Conservation (phyloP, 2,113 vertebrate species). For the Cottus gobio region DNA sequence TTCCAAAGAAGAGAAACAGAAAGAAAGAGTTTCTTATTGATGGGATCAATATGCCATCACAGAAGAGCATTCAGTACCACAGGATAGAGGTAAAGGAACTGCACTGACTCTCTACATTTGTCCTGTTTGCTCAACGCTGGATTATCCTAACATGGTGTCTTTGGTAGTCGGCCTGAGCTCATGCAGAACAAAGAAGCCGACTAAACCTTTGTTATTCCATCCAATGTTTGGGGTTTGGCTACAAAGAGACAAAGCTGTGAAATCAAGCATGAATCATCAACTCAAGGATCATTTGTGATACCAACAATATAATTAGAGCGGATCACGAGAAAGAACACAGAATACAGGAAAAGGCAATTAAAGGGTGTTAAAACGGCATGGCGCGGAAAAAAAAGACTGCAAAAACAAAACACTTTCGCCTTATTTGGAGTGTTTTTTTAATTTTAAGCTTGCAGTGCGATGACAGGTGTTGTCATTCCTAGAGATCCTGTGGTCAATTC, state of each 20-base stretch:
- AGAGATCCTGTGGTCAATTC: neutral
- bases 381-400: neutral
- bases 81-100: neutral
- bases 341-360: slow-evolving; percentile 29
- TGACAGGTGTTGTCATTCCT: neutral
- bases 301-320: slow-evolving; percentile 57
- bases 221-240: slow-evolving; percentile 44
- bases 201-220: slow-evolving; percentile 46
- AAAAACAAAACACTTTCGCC: neutral
- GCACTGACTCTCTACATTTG: slow-evolving; percentile 2
- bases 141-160: slow-evolving; percentile 36
- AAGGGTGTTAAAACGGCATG: slow-evolving; percentile 9
- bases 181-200: slow-evolving; percentile 37
- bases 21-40: neutral
- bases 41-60: slow-evolving; percentile 16
- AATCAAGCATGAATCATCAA: slow-evolving; percentile 57
- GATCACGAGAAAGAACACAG: slow-evolving; percentile 30
- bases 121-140: slow-evolving; percentile 26
- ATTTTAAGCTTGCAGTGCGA: neutral
- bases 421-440: neutral
- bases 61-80: neutral
- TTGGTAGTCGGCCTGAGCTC: slow-evolving; percentile 33
- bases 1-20: neutral
- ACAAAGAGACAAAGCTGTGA: slow-evolving; percentile 41
- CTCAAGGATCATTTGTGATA: slow-evolving; percentile 46